Percentiles rank a stretch among this genome's conserved stretches.
phyloP scores from a whole-genome alignment of 1,140 invertebrate species.

The Paraescarpia echinospica region DNA sequence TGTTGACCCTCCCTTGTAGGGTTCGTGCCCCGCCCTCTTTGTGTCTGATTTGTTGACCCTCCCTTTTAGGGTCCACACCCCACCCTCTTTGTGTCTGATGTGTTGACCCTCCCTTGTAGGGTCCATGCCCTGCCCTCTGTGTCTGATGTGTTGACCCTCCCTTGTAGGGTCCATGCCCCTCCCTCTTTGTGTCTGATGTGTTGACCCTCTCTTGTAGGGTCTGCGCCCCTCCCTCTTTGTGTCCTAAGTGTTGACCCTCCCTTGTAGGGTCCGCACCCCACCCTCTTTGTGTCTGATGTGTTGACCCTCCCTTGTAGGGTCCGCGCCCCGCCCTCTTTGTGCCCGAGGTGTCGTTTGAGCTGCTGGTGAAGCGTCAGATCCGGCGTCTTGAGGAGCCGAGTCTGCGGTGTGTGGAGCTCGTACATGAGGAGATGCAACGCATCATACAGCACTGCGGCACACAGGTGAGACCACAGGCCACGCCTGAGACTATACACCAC shows the following conservation, averaged over 20 bases:
- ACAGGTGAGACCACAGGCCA: conserved; percentile 41
- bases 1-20: conserved; percentile 55
- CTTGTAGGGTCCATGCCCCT: too few relatives aligned
- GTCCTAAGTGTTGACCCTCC: background rate
- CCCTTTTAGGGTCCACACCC: too few relatives aligned
- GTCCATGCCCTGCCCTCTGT: conserved; percentile 92
- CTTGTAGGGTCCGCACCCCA: too few relatives aligned
- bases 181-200: conserved; percentile 94
- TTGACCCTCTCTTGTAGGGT: conserved; percentile 46
- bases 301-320: conserved; percentile 64
- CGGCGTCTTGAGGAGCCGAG: conserved; percentile 93
- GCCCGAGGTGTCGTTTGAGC: conserved; percentile 85
- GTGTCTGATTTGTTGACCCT: background rate
- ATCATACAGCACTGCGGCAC: conserved; percentile 98
- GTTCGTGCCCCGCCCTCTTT: too few relatives aligned
- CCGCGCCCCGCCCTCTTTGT: conserved; percentile 95
- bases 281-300: too few relatives aligned
- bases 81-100: too few relatives aligned
- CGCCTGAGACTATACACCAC: background rate
- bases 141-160: too few relatives aligned
- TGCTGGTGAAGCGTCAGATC: conserved; percentile 97
- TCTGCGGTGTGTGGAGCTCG: conserved; percentile 92
- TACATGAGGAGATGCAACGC: conserved; percentile 99
- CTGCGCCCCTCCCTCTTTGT: too few relatives aligned
- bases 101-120: conserved; percentile 57